These are phyloP conservation scores for Halcyon badia DNA, from an alignment of 2,797 vertebrate species.

Conservation along the genomic window DNA sequence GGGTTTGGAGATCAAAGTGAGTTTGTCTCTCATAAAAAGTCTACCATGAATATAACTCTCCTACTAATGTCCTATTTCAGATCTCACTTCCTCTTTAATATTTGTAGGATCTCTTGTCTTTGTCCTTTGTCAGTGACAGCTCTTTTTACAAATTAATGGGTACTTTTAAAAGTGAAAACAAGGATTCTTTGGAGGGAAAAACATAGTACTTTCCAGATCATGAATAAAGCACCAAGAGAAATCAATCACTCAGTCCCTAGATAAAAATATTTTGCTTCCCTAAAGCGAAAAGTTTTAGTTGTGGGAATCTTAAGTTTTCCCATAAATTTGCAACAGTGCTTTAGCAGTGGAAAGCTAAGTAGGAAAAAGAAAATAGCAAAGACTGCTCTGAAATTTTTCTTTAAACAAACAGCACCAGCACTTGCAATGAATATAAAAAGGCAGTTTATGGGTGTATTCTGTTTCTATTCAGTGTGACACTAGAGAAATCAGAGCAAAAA, in stretches of 20 bases:
- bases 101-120: background rate
- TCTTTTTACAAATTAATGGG: background rate
- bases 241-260: background rate
- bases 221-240: conserved; percentile 6
- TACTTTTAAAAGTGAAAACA: background rate
- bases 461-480: background rate
- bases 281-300: background rate
- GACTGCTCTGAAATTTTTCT: background rate
- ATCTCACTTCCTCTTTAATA: background rate
- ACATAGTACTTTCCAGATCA: background rate
- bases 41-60: background rate
- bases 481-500: background rate
- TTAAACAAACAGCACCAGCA: background rate
- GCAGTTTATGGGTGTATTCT: background rate
- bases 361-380: background rate
- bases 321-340: background rate
- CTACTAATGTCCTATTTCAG: background rate
- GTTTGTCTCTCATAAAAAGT: background rate
- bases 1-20: background rate
- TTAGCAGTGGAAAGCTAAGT: background rate
- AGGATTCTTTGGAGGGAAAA: background rate
- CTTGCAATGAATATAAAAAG: background rate
- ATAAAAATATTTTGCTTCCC: background rate
- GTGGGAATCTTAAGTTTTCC: background rate
- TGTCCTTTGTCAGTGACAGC: background rate